A percentile compares a stretch with the other conserved stretches of the same genome.
phyloP scores from a whole-genome alignment of 2,797 vertebrate species.

The Sebastes ruberrimus region DNA sequence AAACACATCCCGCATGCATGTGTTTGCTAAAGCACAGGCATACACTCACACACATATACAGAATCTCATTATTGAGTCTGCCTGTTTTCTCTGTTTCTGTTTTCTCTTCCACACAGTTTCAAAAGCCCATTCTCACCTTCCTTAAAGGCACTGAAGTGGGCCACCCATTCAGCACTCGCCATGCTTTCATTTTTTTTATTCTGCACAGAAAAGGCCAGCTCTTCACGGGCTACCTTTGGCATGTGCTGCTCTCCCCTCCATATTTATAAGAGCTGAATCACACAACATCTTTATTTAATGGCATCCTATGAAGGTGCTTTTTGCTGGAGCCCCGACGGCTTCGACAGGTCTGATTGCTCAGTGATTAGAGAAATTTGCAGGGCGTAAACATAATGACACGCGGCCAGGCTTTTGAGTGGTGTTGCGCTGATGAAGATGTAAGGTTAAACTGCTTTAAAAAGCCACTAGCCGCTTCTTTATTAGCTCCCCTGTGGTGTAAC shows the following conservation, averaged over 20 bases:
- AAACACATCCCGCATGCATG: constrained; percentile 21
- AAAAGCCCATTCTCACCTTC: constrained; percentile 61
- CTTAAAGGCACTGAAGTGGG: constrained; percentile 46
- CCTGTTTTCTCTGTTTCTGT: not conserved
- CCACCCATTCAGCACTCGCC: constrained; percentile 33
- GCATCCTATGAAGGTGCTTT: constrained; percentile 3
- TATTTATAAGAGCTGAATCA: constrained; percentile 36
- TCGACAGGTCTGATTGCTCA: constrained; percentile 43
- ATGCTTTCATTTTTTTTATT: constrained; percentile 51
- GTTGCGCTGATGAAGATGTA: constrained; percentile 19
- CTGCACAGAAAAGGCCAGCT: constrained; percentile 14
- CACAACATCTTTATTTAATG: constrained; percentile 43
- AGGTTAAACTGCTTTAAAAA: constrained; percentile 38
- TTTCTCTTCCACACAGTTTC: not conserved
- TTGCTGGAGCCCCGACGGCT: constrained; percentile 18
- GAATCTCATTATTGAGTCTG: constrained; percentile 29
- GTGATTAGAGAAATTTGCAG: constrained; percentile 58
- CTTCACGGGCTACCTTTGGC: constrained; percentile 22
- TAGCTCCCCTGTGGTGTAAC: constrained; percentile 50
- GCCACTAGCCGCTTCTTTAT: constrained; percentile 50
- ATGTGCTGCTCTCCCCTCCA: constrained; percentile 11
- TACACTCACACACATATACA: not conserved
- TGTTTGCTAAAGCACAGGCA: constrained; percentile 11
- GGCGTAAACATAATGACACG: constrained; percentile 53
- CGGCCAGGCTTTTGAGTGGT: constrained; percentile 15